Evolutionary conservation across 2,888 invertebrate species (phyloP).

Genomic region (Chloroclystis v-ata): DNA sequence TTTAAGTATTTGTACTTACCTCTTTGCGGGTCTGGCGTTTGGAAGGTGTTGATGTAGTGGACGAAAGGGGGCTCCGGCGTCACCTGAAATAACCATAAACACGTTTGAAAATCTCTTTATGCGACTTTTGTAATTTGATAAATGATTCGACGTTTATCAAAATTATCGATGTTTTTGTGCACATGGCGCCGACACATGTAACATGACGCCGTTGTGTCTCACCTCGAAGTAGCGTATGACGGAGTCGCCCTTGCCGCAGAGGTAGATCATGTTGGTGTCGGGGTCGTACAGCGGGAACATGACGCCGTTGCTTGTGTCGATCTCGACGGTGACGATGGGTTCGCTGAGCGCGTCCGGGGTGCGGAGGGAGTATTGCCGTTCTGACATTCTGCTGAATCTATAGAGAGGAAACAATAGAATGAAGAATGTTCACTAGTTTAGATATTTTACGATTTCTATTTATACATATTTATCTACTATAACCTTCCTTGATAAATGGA

Average conservation of each 20-base stretch:
- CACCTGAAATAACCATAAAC: constrained; percentile 74
- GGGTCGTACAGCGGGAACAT: constrained; percentile 98
- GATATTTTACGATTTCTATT: too few relatives aligned
- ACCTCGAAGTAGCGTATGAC: constrained; percentile 95
- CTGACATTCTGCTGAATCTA: constrained; percentile 98
- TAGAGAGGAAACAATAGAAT: neutral
- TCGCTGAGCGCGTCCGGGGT: constrained; percentile 91
- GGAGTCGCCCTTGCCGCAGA: constrained; percentile 99
- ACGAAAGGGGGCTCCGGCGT: constrained; percentile 96
- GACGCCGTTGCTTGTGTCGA: constrained; percentile 97
- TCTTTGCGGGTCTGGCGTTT: constrained; percentile 98
- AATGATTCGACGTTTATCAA: too few relatives aligned
- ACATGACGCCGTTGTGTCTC: neutral
- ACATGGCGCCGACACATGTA: neutral
- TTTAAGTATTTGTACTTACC: too few relatives aligned
- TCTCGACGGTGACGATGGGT: constrained; percentile 94
- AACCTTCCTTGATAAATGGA: too few relatives aligned
- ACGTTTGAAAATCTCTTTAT: neutral
- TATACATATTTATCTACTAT: too few relatives aligned
- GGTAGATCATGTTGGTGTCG: constrained; percentile 95
- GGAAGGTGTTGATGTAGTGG: constrained; percentile 97
- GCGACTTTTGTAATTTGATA: neutral
- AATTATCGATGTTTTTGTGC: too few relatives aligned
- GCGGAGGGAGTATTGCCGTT: constrained; percentile 96
- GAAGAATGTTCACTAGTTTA: too few relatives aligned